A percentile compares a stretch with the other conserved stretches of the same genome.
phyloP scores from a whole-genome alignment of 2,888 invertebrate genomes.

The Pyrrhosoma nymphula region DNA sequence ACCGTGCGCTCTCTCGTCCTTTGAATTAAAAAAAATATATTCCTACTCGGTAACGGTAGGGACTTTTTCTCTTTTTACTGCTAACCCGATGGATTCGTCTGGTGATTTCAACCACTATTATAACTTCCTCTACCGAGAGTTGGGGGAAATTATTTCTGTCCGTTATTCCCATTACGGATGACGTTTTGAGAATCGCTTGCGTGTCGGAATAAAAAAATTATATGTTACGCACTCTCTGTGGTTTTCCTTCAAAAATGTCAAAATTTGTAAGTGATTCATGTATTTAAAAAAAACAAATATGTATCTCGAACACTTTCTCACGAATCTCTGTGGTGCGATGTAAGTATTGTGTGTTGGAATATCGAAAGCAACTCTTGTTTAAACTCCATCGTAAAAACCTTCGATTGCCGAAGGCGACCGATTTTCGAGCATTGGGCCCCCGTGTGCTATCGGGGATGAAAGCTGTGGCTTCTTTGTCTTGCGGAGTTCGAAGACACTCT shows the following conservation, averaged over 20 bases:
- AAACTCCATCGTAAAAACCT: not conserved
- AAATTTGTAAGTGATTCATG: not conserved
- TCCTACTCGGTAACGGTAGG: not conserved
- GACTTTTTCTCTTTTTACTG: not conserved
- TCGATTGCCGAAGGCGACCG: slow-evolving; percentile 1
- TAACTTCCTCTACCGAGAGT: not conserved
- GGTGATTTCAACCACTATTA: not conserved
- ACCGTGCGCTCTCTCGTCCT: not conserved
- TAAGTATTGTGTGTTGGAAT: not conserved
- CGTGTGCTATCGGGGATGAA: not conserved
- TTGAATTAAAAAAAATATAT: not conserved
- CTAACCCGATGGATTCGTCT: not conserved
- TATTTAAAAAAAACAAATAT: not conserved
- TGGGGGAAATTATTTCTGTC: not conserved
- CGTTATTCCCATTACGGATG: not conserved
- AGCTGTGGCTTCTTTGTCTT: not conserved
- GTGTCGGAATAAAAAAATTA: not conserved
- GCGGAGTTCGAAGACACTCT: not conserved
- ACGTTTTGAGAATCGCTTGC: not conserved
- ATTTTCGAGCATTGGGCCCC: not conserved
- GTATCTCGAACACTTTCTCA: not conserved
- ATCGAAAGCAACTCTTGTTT: not conserved
- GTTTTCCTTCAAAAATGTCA: not conserved
- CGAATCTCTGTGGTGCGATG: not conserved
- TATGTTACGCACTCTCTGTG: not conserved